Evolutionary conservation across 2,888 invertebrate genomes (phyloP), one percentile per base, ranked within the genome.

Genomic region (Macropis europaea): DNA sequence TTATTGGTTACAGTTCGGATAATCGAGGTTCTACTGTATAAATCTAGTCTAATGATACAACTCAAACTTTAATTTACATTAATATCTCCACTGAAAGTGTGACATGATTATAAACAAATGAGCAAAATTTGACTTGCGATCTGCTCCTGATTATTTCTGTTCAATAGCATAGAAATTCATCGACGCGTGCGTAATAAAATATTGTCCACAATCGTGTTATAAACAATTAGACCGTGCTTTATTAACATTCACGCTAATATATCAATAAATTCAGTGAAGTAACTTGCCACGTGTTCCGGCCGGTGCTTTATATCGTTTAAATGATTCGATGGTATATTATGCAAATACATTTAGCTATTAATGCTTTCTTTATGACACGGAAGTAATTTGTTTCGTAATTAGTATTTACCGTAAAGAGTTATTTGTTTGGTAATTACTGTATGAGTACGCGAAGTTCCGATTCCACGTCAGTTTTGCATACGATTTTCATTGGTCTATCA

Each of bases 321-420:
- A 42, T 47, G 48, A 48, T 34, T 43, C 60, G 72, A 63, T 73
- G 63, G 72, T 73, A 61, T 62, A 73, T 73, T 73, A 73, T 73
- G 72, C 72, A 71, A 73, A 73, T 73, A n/a, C n/a, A 63, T 71
- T 71, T 71, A 63, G 53, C 72, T 73, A 73, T 70, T 73, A 73
- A 73, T 73, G 71, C 61, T 71, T 71, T 63, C 72, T 71, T 71
- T 73, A 71, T 73, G 71, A 71, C 71, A 26, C 28, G 57, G 47
- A 57, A 71, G 71, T 71, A 73, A 73, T 73, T 73, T 54, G 71
- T 73, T 71, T 63, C 63, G 63, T 70, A 62, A 71, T 71, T 59
- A 71, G 70, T 70, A 71, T 71, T 71, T 70, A 48, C 48, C 57
- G 71, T 59, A 71, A n/a, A 63, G 56, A 71, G 72, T 73, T 73